Percentiles rank a stretch among this genome's conserved stretches.
Evolutionary conservation across 2,797 vertebrate species (phyloP).

Genomic region (Oryzias dopingdopingensis): DNA sequence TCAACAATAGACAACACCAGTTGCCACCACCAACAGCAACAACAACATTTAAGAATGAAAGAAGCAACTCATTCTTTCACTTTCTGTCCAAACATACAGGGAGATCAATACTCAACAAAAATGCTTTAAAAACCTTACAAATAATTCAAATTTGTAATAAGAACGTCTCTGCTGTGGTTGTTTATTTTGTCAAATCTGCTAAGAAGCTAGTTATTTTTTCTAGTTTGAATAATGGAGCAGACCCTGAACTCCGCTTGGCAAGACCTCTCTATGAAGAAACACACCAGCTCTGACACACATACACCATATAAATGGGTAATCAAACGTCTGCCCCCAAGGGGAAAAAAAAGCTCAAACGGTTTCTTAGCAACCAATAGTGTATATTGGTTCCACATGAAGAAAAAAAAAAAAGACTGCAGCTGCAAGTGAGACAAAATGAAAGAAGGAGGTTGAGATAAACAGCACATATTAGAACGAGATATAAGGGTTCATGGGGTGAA

Average conservation of each 20-base stretch:
- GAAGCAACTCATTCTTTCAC: conserved; percentile 29
- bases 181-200: conserved; percentile 61
- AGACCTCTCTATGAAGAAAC: conserved; percentile 64
- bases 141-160: background rate
- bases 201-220: conserved; percentile 72
- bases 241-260: conserved; percentile 69
- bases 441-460: conserved; percentile 60
- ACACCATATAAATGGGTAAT: conserved; percentile 85
- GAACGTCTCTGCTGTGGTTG: conserved; percentile 49
- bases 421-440: conserved; percentile 46
- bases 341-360: conserved; percentile 69
- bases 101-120: conserved; percentile 32
- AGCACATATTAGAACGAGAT: conserved; percentile 56
- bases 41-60: conserved; percentile 24
- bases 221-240: conserved; percentile 66
- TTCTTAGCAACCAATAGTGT: conserved; percentile 82
- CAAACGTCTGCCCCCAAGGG: conserved; percentile 78
- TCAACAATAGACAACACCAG: conserved; percentile 59
- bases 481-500: conserved; percentile 56
- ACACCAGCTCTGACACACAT: conserved; percentile 23
- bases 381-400: conserved; percentile 66
- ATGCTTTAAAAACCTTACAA: conserved; percentile 27
- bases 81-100: conserved; percentile 22
- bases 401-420: conserved; percentile 10
- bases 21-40: conserved; percentile 37